Evolutionary conservation across 2,113 vertebrate species (phyloP).

Genomic region (Arizona elegans): DNA sequence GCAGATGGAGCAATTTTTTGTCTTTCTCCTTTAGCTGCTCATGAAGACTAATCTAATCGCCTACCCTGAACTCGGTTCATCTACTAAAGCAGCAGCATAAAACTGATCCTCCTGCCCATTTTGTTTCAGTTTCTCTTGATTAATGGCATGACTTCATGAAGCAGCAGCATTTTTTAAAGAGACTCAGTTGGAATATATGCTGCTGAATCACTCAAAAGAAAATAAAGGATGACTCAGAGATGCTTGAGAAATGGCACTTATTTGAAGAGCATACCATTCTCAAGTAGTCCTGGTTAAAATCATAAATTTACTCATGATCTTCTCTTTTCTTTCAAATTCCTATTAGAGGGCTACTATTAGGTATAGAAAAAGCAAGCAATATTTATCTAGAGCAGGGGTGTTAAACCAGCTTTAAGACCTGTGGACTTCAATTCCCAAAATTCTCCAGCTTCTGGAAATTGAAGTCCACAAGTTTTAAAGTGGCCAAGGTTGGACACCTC

Average conservation of each 20-base stretch:
- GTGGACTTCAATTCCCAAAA: background rate
- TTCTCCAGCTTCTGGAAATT: background rate
- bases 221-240: background rate
- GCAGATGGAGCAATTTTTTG: background rate
- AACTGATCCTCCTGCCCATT: conserved; percentile 10
- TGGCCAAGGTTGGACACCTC: background rate
- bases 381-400: background rate
- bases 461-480: background rate
- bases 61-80: background rate
- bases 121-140: conserved; percentile 14
- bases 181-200: background rate
- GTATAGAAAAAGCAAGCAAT: background rate
- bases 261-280: background rate
- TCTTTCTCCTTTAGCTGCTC: background rate
- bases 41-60: background rate
- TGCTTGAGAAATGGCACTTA: background rate
- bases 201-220: conserved; percentile 16
- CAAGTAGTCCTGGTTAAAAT: background rate
- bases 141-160: conserved; percentile 8
- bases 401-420: background rate
- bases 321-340: background rate
- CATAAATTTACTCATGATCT: background rate
- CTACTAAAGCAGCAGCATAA: background rate
- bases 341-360: background rate
- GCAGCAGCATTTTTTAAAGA: background rate